phyloP scores from a whole-genome alignment of 1,140 invertebrate species.

The Helicoverpa armigera region DNA sequence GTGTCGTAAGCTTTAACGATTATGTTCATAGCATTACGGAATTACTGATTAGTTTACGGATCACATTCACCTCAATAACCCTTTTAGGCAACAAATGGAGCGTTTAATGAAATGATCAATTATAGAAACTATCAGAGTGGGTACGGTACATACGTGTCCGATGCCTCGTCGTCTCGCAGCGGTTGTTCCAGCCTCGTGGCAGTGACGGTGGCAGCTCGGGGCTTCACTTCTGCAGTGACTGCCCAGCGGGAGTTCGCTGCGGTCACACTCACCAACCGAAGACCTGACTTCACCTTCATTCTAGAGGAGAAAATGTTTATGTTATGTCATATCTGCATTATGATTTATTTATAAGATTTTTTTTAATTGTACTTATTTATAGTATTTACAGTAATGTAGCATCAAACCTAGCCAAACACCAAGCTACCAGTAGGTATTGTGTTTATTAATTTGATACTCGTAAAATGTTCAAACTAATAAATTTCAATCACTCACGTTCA shows the following conservation, averaged over 20 bases:
- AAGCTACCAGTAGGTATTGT: background rate
- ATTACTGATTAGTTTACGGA: conserved; percentile 16
- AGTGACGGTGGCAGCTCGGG: conserved; percentile 94
- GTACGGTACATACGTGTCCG: conserved; percentile 68
- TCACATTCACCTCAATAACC: conserved; percentile 15
- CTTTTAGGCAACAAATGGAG: conserved; percentile 20
- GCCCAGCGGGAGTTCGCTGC: conserved; percentile 93
- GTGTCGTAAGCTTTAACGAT: background rate
- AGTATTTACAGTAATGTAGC: no score
- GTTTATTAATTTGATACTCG: no score
- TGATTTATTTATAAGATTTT: background rate
- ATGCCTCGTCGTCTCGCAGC: conserved; percentile 73
- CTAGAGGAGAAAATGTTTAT: conserved; percentile 78
- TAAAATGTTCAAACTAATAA: background rate
- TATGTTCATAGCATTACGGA: conserved; percentile 4
- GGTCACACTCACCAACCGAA: conserved; percentile 93
- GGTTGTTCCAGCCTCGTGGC: conserved; percentile 90
- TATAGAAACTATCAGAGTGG: background rate
- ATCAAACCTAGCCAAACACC: no score
- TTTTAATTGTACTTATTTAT: no score
- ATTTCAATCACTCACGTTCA: background rate
- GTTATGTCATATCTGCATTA: background rate
- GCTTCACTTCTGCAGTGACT: conserved; percentile 93
- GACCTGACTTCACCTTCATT: conserved; percentile 94
- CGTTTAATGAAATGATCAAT: conserved; percentile 1